phyloP scores from a whole-genome alignment of 2,113 vertebrate genomes.

The Uropsilus gracilis region DNA sequence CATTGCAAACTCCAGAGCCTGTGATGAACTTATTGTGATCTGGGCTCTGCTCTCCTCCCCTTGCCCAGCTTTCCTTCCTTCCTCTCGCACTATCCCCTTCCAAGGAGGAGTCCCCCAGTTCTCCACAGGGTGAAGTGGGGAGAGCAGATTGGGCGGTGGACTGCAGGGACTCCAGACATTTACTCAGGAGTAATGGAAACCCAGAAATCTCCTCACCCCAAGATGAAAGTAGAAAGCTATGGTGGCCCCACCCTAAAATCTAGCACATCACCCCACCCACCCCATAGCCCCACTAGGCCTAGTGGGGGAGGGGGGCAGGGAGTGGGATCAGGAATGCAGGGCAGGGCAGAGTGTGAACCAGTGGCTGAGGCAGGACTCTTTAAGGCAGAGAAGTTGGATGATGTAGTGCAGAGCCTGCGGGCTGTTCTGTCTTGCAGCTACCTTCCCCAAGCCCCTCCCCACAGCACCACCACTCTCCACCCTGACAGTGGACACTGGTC shows the following conservation, averaged over 20 bases:
- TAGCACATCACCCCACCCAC: constrained; percentile 13
- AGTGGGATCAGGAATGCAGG: constrained; percentile 45
- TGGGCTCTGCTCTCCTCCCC: not conserved
- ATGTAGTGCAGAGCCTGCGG: not conserved
- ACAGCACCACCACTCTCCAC: not conserved
- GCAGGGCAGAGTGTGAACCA: constrained; percentile 25
- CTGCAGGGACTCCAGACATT: not conserved
- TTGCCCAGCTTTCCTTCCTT: not conserved
- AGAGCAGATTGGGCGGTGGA: not conserved
- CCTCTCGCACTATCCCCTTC: not conserved
- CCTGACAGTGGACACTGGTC: not conserved
- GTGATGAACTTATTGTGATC: not conserved
- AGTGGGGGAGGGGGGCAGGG: not conserved
- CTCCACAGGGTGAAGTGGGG: accelerated
- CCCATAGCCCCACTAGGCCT: not conserved
- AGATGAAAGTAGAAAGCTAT: not conserved
- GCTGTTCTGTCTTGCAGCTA: not conserved
- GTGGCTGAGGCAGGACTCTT: not conserved
- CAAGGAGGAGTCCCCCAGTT: not conserved
- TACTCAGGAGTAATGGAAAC: not conserved
- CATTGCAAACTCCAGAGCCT: not conserved
- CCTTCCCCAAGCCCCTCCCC: accelerated
- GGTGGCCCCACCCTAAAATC: constrained; percentile 17
- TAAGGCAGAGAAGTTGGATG: not conserved
- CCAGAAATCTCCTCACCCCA: not conserved